These are phyloP conservation scores for Chaetodon trifascialis DNA, from an alignment of 2,113 vertebrate species.

Conservation along the genomic window DNA sequence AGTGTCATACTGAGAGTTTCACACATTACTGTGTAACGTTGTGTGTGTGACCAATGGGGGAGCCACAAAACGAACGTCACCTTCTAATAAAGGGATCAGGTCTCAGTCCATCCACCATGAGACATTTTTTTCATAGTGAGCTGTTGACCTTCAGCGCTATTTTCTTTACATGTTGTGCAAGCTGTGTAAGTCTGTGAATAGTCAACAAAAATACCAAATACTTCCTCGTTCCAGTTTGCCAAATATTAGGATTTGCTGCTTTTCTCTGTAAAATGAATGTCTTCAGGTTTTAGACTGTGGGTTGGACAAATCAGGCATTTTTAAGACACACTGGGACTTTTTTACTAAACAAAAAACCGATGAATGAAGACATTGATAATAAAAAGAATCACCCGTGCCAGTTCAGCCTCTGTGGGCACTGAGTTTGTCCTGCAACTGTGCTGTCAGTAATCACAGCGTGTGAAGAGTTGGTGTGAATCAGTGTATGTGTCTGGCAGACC, in stretches of 20 bases:
- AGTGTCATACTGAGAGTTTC: no score
- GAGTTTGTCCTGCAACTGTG: background rate
- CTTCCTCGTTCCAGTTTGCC: background rate
- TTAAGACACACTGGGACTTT: no score
- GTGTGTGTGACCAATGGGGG: no score
- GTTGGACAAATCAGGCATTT: no score
- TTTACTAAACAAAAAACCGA: no score
- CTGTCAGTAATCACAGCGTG: slow-evolving; percentile 1
- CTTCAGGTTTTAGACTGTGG: background rate
- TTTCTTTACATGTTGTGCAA: background rate
- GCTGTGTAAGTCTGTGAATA: background rate
- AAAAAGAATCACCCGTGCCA: background rate
- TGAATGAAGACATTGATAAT: background rate
- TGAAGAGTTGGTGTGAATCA: background rate
- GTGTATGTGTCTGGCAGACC: background rate
- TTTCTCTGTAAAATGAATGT: background rate
- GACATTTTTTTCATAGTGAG: background rate
- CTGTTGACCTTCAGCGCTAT: background rate
- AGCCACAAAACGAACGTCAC: no score
- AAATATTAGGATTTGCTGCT: background rate
- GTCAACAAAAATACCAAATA: background rate
- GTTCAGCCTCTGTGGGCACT: background rate
- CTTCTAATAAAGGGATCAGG: no score
- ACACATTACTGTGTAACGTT: no score
- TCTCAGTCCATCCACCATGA: no score